phyloP scores from a whole-genome alignment of 2,888 invertebrate species.

The Hypolimnas misippus region DNA sequence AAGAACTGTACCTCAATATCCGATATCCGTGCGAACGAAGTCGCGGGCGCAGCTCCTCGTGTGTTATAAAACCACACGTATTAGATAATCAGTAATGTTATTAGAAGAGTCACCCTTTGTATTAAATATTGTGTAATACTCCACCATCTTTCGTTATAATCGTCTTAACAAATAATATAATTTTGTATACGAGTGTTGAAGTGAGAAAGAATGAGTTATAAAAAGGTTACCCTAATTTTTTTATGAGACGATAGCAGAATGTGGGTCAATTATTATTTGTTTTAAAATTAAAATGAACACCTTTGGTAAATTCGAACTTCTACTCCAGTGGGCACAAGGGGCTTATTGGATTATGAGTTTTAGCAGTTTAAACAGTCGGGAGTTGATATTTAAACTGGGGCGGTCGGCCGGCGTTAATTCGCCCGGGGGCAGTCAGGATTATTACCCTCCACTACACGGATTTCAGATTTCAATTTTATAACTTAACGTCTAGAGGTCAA shows the following conservation, averaged over 20 bases:
- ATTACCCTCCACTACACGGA: constrained; percentile 41
- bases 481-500: constrained; percentile 40
- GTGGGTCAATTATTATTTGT: constrained; percentile 28
- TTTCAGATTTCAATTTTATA: constrained; percentile 42
- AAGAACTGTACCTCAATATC: background rate
- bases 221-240: background rate
- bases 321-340: constrained; percentile 61
- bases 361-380: constrained; percentile 70
- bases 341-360: constrained; percentile 78
- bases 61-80: background rate
- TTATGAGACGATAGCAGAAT: background rate
- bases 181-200: background rate
- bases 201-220: background rate
- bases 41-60: background rate
- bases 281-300: constrained; percentile 32
- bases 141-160: constrained; percentile 21
- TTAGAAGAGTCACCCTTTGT: constrained; percentile 8
- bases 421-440: constrained; percentile 44
- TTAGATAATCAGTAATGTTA: constrained; percentile 9
- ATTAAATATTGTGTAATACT: constrained; percentile 9
- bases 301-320: constrained; percentile 48
- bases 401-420: constrained; percentile 55
- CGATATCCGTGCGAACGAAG: background rate
- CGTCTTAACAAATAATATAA: constrained; percentile 18
- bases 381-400: constrained; percentile 63